Percentiles rank a stretch among this genome's conserved stretches.
Evolutionary conservation across 2,797 vertebrate genomes (phyloP).

Genomic region (Spea hammondii): DNA sequence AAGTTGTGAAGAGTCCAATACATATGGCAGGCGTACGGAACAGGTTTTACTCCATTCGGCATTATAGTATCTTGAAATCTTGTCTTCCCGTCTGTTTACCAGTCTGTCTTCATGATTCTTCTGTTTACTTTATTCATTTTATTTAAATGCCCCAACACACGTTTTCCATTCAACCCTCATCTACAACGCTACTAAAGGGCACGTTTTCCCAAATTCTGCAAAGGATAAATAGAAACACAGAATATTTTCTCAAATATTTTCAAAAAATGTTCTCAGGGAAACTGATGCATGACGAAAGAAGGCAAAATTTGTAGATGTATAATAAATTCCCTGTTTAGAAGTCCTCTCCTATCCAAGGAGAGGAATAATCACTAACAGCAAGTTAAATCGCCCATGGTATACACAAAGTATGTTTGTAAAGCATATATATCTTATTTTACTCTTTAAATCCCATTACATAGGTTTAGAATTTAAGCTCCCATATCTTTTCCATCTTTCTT

Average conservation of each 20-base stretch:
- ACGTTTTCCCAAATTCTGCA: too few relatives aligned
- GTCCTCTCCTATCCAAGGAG: too few relatives aligned
- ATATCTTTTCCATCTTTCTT: background rate
- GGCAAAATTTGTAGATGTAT: too few relatives aligned
- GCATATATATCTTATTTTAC: background rate
- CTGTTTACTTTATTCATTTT: slow-evolving; percentile 23
- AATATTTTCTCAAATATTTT: too few relatives aligned
- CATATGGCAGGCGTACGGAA: slow-evolving; percentile 1
- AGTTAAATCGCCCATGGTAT: too few relatives aligned
- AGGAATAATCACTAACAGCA: too few relatives aligned
- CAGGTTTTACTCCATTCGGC: slow-evolving; percentile 17
- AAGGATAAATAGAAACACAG: too few relatives aligned
- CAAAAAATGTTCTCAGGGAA: too few relatives aligned
- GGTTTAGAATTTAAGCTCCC: background rate
- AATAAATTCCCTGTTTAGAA: too few relatives aligned
- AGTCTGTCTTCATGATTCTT: slow-evolving; percentile 19
- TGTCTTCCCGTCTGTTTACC: slow-evolving; percentile 20
- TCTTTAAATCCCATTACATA: background rate
- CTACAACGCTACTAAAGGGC: background rate
- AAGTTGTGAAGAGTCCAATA: background rate
- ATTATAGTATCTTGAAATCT: slow-evolving; percentile 36
- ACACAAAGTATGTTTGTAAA: too few relatives aligned
- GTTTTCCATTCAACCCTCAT: background rate
- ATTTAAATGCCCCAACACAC: slow-evolving; percentile 20
- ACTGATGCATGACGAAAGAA: too few relatives aligned